Evolutionary conservation across 64 coral and sea anemone species (phyloP).

Genomic region (Actinia equina): DNA sequence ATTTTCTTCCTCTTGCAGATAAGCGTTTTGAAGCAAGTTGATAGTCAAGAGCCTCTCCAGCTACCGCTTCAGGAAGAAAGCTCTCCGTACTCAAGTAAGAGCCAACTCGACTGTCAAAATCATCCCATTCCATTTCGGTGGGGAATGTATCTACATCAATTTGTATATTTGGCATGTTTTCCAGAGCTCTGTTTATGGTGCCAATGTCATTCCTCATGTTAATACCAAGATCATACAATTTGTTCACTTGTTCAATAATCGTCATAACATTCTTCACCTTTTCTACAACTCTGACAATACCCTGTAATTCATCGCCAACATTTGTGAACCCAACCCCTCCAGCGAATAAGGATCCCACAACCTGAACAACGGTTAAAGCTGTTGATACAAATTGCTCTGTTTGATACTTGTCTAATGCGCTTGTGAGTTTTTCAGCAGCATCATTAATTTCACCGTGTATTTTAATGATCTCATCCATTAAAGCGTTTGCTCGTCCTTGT

Average conservation of each 20-base stretch:
- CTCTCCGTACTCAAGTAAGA: slow-evolving; percentile 17
- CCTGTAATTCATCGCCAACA: slow-evolving; percentile 15
- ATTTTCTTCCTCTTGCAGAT: slow-evolving; percentile 37
- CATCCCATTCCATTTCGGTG: slow-evolving; percentile 38
- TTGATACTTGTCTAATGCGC: slow-evolving; percentile 21
- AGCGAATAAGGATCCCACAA: slow-evolving; percentile 44
- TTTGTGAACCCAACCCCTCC: slow-evolving; percentile 26
- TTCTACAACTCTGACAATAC: slow-evolving; percentile 34
- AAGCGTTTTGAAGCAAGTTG: slow-evolving; percentile 43
- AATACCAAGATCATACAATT: slow-evolving; percentile 29
- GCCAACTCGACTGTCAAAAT: slow-evolving; percentile 24
- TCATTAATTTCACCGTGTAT: not conserved
- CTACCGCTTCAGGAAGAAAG: slow-evolving; percentile 23
- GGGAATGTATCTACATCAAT: slow-evolving; percentile 43
- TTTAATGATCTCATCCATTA: slow-evolving; percentile 20
- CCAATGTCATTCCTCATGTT: slow-evolving; percentile 55
- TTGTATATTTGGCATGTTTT: slow-evolving; percentile 26
- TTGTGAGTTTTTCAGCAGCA: not conserved
- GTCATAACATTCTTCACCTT: slow-evolving; percentile 25
- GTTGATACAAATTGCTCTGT: slow-evolving; percentile 34
- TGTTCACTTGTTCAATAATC: slow-evolving; percentile 52
- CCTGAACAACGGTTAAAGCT: slow-evolving; percentile 1
- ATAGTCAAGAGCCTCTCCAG: slow-evolving; percentile 37
- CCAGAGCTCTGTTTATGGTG: slow-evolving; percentile 38
- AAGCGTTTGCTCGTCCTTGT: slow-evolving; percentile 15